These are phyloP conservation scores for Eremobia ochroleuca DNA, from an alignment of 2,888 invertebrate species.

Conservation along the genomic window DNA sequence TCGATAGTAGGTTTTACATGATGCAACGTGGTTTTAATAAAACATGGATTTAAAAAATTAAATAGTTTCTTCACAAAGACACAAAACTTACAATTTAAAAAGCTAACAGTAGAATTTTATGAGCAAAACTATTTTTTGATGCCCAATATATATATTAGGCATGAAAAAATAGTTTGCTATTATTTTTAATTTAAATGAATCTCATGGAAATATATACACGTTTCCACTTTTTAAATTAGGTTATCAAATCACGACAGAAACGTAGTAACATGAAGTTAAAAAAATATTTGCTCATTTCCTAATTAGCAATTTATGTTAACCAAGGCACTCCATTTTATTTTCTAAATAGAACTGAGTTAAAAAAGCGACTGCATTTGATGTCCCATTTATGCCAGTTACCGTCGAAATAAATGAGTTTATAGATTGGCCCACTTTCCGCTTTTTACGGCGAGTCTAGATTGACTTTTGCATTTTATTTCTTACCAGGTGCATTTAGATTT, in stretches of 20 bases:
- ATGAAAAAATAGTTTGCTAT: background rate
- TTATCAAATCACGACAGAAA: background rate
- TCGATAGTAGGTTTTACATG: background rate
- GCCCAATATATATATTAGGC: no score
- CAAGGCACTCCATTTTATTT: conserved; percentile 43
- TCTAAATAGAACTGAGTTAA: conserved; percentile 45
- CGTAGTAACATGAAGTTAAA: background rate
- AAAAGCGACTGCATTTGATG: conserved; percentile 66
- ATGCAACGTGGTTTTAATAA: background rate
- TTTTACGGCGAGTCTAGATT: conserved; percentile 72
- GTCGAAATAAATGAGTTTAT: conserved; percentile 82
- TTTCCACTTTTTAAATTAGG: background rate
- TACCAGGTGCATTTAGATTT: conserved; percentile 81
- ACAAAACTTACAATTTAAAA: no score
- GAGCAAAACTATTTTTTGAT: no score
- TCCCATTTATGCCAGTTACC: conserved; percentile 74
- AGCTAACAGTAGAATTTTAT: no score
- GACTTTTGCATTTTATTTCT: conserved; percentile 79
- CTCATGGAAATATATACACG: background rate
- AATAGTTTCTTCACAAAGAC: no score
- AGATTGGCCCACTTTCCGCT: conserved; percentile 78
- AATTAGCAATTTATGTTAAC: conserved; percentile 36
- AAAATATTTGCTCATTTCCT: conserved; percentile 25
- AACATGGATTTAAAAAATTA: background rate
- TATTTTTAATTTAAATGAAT: conserved; percentile 1